phyloP scores from a whole-genome alignment of 1,140 invertebrate genomes.

The Neodiprion lecontei region DNA sequence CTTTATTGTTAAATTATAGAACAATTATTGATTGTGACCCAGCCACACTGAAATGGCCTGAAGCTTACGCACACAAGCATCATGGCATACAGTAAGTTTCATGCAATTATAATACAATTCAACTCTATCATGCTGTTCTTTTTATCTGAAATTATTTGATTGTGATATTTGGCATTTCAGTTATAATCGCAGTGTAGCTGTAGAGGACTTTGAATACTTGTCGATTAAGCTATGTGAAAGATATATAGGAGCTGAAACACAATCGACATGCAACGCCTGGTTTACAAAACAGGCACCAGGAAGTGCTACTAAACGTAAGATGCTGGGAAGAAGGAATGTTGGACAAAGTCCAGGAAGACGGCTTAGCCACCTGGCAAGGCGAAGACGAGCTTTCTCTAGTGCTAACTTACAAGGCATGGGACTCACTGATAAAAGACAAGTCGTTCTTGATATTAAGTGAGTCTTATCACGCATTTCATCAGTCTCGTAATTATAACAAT shows the following conservation, averaged over 20 bases:
- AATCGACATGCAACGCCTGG: conserved; percentile 69
- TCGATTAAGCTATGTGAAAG: conserved; percentile 66
- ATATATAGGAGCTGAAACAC: conserved; percentile 71
- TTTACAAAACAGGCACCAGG: conserved; percentile 61
- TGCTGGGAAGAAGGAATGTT: conserved; percentile 60
- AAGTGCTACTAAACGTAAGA: conserved; percentile 66
- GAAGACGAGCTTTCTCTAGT: conserved; percentile 71
- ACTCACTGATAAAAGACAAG: conserved; percentile 47
- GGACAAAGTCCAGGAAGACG: conserved; percentile 71
- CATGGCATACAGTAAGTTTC: conserved; percentile 72
- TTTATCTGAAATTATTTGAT: background rate
- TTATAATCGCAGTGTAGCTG: conserved; percentile 67
- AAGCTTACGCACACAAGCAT: conserved; percentile 64
- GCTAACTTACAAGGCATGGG: conserved; percentile 55
- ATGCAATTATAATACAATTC: background rate
- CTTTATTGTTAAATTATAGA: conserved; percentile 34
- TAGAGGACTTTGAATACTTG: conserved; percentile 69
- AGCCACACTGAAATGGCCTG: conserved; percentile 59
- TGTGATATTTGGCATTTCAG: conserved; percentile 52
- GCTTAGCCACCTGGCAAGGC: conserved; percentile 70
- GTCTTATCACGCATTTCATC: conserved; percentile 21
- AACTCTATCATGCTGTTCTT: background rate
- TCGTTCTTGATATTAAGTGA: conserved; percentile 51
- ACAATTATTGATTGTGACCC: conserved; percentile 46
- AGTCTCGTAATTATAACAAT: conserved; percentile 12